phyloP scores from a whole-genome alignment of 2,113 vertebrate species.

The Cairina moschata region DNA sequence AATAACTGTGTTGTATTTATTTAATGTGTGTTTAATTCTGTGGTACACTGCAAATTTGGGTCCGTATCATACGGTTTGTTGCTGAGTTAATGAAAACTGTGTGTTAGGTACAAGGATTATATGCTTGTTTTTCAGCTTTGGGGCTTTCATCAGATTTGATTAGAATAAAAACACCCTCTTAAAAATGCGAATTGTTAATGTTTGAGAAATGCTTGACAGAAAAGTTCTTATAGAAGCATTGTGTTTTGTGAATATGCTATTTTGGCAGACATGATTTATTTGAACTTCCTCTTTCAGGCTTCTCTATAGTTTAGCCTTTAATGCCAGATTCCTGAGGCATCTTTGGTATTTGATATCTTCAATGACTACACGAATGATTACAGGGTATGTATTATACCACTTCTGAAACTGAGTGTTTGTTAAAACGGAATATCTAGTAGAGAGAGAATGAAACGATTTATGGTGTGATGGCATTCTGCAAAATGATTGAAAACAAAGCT shows the following conservation, averaged over 20 bases:
- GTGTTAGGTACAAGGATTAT: background rate
- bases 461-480: background rate
- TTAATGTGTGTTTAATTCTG: background rate
- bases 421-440: background rate
- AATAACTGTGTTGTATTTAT: background rate
- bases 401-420: background rate
- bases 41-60: background rate
- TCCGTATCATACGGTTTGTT: background rate
- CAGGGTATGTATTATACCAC: conserved; percentile 83
- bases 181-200: background rate
- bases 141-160: background rate
- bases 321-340: conserved; percentile 94
- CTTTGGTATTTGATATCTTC: conserved; percentile 96
- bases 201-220: background rate
- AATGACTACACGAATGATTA: conserved; percentile 99
- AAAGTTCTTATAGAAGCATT: background rate
- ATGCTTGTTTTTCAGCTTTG: background rate
- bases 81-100: background rate
- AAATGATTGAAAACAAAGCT: background rate
- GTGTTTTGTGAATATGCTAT: background rate
- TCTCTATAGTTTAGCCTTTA: conserved; percentile 97
- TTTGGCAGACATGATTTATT: background rate
- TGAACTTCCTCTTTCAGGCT: conserved; percentile 82
- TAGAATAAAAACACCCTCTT: background rate
- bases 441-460: background rate